Evolutionary conservation across 2,888 invertebrate species (phyloP), one percentile per base, ranked within the genome.

Genomic region (Eupithecia subfuscata): DNA sequence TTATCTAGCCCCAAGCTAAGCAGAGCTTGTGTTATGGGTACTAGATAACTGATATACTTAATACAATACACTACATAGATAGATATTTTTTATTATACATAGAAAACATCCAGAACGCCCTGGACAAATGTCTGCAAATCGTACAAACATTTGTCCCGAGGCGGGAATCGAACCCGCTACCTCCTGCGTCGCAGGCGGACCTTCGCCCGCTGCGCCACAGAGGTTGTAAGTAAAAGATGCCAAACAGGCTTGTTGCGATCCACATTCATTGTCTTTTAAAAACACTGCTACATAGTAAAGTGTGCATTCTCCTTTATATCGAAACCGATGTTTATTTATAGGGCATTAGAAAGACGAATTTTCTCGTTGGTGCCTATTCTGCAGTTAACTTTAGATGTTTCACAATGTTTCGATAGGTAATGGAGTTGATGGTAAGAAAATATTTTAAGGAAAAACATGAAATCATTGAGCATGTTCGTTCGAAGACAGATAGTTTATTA

Each of bases 331-430:
- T 92, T 91, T 92, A 92, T 92, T 92, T 92, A 92, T 92, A 89
- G 89, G 86, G 89, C 90, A 91, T 91, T 91, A 92, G 86, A 89
- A 88, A 91, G 91, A 91, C 88, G 89, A 87, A 91, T 90, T 86
- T 87, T 76, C 85, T 84, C 85, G 78, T 78, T 77, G 77, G 78
- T 83, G 9, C 83, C 84, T 85, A 85, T 85, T 85, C 84, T 81
- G 81, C 82, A 84, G 87, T 85, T 85, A 83, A 86, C 80, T 81
- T 83, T 78, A 79, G 75, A 80, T 81, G 83, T 82, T 83, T 82
- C 81, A 80, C 83, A 82, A 83, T 85, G 83, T 84, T 69, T 74
- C 40, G 48, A 40, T 63, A 63, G 67, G 74, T 69, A 69, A 75
- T 43, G 45, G 45, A 56, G 22, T n/a, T n/a, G n/a, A 56, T 22